phyloP scores from a whole-genome alignment of 1,140 invertebrate species.

The Cydia amplana region DNA sequence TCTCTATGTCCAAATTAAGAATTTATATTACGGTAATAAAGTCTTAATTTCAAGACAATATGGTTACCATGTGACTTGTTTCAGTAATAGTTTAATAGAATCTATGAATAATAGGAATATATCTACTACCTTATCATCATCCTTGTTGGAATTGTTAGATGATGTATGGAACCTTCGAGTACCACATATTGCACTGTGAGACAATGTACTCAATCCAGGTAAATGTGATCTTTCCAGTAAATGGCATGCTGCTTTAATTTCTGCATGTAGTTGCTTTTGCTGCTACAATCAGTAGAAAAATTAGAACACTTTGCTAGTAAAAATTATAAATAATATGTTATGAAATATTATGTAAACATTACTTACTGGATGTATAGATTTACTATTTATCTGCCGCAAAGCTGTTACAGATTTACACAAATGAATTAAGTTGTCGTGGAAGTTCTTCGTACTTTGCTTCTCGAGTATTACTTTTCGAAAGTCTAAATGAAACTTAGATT shows the following conservation, averaged over 20 bases:
- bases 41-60: too few relatives aligned
- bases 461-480: constrained; percentile 43
- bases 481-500: constrained; percentile 53
- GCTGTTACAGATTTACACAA: constrained; percentile 61
- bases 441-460: constrained; percentile 53
- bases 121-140: constrained; percentile 45
- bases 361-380: constrained; percentile 65
- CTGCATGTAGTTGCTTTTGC: constrained; percentile 56
- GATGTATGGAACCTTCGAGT: constrained; percentile 55
- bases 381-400: constrained; percentile 58
- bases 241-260: constrained; percentile 61
- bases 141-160: constrained; percentile 42
- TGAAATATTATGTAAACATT: constrained; percentile 33
- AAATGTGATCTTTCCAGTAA: constrained; percentile 63
- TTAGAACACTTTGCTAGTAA: constrained; percentile 6
- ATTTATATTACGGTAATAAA: too few relatives aligned
- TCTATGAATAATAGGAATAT: too few relatives aligned
- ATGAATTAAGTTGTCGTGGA: constrained; percentile 48
- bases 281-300: constrained; percentile 49
- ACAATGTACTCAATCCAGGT: constrained; percentile 45
- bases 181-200: constrained; percentile 38
- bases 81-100: too few relatives aligned
- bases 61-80: too few relatives aligned
- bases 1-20: too few relatives aligned
- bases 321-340: constrained; percentile 24